Percentiles rank a stretch among this genome's conserved stretches.
Conservation (phyloP, 2,888 invertebrate species). For the Latheticus oryzae region DNA sequence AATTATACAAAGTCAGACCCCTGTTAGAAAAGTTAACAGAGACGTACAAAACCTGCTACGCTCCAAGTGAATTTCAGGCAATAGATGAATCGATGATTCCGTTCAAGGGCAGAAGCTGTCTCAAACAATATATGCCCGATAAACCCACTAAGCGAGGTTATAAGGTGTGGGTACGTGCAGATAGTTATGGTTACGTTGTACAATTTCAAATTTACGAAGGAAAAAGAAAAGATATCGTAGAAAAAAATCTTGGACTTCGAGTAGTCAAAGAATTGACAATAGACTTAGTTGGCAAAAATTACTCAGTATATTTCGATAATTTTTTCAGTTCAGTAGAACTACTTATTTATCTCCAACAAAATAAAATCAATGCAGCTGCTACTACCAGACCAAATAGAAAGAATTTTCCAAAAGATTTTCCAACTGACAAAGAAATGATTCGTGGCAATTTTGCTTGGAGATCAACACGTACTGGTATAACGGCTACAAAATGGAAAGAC, state of each 20-base stretch:
- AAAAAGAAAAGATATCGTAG: constrained; percentile 42
- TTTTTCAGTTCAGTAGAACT: too few species aligned
- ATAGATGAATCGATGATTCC: constrained; percentile 49
- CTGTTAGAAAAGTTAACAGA: constrained; percentile 37
- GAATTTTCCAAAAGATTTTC: constrained; percentile 35
- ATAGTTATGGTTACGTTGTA: constrained; percentile 43
- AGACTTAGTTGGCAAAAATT: constrained; percentile 35
- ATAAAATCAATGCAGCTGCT: constrained; percentile 43
- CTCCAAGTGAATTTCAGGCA: constrained; percentile 39
- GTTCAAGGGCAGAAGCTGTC: constrained; percentile 43
- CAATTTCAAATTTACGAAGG: constrained; percentile 53
- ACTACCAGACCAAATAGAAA: constrained; percentile 43
- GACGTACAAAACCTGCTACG: constrained; percentile 40
- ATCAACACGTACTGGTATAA: constrained; percentile 34
- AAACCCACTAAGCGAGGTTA: constrained; percentile 57
- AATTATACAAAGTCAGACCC: constrained; percentile 44
- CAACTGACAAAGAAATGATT: constrained; percentile 39
- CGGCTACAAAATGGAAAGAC: constrained; percentile 36
- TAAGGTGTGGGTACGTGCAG: constrained; percentile 49
- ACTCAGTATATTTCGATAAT: constrained; percentile 46
- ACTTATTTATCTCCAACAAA: too few species aligned
- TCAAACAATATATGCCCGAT: constrained; percentile 55
- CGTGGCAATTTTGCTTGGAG: constrained; percentile 44
- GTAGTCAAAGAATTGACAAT: constrained; percentile 42
- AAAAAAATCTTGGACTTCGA: constrained; percentile 39